These are phyloP conservation scores for Mormyrops attenuatus DNA, from an alignment of 2,797 vertebrate species.

Conservation along the genomic window DNA sequence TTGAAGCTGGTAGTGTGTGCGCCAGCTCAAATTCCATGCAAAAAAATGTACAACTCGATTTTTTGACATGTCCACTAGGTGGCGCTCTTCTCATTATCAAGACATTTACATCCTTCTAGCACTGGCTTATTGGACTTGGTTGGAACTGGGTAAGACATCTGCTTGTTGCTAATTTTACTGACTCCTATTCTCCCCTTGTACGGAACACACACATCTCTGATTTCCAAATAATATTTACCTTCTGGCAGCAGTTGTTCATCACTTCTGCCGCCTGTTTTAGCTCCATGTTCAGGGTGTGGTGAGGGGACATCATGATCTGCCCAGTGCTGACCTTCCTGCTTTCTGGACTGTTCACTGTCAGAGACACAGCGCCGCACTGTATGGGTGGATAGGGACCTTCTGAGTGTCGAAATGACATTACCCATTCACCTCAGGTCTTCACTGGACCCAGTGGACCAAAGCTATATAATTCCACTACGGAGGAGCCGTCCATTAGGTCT, in stretches of 20 bases:
- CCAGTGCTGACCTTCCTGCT: not conserved
- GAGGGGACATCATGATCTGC: not conserved
- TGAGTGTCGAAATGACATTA: not conserved
- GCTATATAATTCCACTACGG: not conserved
- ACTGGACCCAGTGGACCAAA: conserved; percentile 18
- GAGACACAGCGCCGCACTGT: conserved; percentile 16
- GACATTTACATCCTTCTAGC: not conserved
- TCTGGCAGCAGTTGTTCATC: not conserved
- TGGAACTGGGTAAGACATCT: not conserved
- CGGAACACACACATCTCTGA: not conserved
- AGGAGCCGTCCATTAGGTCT: not conserved
- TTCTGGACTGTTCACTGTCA: not conserved
- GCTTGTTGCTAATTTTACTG: conserved; percentile 10
- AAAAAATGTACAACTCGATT: not conserved
- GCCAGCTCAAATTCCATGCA: not conserved
- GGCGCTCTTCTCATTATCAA: conserved; percentile 20
- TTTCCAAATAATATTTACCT: not conserved
- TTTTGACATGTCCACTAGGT: not conserved
- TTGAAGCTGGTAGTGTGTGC: not conserved
- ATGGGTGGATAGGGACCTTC: conserved; percentile 25
- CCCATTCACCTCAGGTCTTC: conserved; percentile 18
- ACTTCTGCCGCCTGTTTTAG: not conserved
- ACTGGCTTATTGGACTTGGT: not conserved
- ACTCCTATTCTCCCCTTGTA: not conserved
- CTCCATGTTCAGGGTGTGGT: not conserved